phyloP scores from a whole-genome alignment of 2,888 invertebrate species.

The Bedellia somnulentella region DNA sequence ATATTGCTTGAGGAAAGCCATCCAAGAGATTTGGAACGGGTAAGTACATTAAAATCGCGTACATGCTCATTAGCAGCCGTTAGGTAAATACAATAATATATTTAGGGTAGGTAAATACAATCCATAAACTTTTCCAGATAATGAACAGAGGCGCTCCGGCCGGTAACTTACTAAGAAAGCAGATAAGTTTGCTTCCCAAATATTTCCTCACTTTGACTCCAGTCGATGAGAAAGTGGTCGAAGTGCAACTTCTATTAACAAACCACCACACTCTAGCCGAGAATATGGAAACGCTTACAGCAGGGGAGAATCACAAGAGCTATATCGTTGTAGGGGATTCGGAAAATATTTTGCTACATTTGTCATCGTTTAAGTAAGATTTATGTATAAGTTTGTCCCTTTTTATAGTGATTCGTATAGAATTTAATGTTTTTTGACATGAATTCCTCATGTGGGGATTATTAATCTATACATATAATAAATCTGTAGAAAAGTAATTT shows the following conservation, averaged over 20 bases:
- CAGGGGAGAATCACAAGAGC: conserved; percentile 53
- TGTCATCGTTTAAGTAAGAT: conserved; percentile 61
- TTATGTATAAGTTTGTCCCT: no score
- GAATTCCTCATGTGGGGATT: no score
- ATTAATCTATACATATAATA: no score
- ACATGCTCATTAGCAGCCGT: background rate
- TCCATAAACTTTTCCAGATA: conserved; percentile 64
- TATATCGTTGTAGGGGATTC: conserved; percentile 67
- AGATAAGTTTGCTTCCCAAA: conserved; percentile 64
- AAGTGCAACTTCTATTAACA: conserved; percentile 28
- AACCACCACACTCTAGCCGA: conserved; percentile 46
- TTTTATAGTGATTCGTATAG: no score
- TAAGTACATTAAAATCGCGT: conserved; percentile 17
- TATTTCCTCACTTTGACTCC: conserved; percentile 52
- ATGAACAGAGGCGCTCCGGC: conserved; percentile 73
- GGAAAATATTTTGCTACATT: conserved; percentile 61
- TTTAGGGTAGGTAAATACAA: no score
- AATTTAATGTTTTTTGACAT: no score
- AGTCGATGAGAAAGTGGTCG: conserved; percentile 24
- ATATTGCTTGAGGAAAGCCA: conserved; percentile 65
- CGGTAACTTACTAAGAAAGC: conserved; percentile 67
- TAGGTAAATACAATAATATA: no score
- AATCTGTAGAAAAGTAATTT: no score
- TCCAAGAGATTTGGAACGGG: conserved; percentile 74
- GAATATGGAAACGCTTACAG: conserved; percentile 39